Conservation (phyloP, 1,140 invertebrate genomes). For the Cotesia glomerata region DNA sequence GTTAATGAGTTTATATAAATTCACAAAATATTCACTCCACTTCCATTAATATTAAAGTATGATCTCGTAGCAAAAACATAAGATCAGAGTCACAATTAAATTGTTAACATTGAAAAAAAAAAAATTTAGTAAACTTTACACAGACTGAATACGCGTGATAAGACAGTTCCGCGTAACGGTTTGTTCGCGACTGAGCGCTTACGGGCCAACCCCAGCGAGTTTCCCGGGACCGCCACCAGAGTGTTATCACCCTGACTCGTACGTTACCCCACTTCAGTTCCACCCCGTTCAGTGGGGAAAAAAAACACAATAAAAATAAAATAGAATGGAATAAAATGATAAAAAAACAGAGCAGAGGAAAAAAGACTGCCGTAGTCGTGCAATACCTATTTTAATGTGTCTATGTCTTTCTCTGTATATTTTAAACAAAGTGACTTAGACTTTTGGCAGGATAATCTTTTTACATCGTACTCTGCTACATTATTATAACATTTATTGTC, state of each 20-base stretch:
- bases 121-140: background rate
- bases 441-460: no score
- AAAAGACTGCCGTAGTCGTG: no score
- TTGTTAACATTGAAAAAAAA: background rate
- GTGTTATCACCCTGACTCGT: conserved; percentile 41
- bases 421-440: no score
- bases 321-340: background rate
- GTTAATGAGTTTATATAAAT: no score
- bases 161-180: conserved; percentile 44
- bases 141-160: conserved; percentile 29
- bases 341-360: background rate
- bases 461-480: no score
- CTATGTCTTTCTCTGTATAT: no score
- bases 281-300: conserved; percentile 29
- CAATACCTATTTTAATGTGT: no score
- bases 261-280: conserved; percentile 15
- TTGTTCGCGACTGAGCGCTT: conserved; percentile 48
- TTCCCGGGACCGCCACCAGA: conserved; percentile 45
- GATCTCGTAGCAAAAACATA: no score
- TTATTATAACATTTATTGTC: no score
- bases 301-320: conserved; percentile 26
- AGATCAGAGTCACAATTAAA: background rate
- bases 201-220: conserved; percentile 46
- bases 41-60: no score
- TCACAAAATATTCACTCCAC: no score